phyloP scores from a whole-genome alignment of 23 tunicate species.

The Aplidium turbinatum region DNA sequence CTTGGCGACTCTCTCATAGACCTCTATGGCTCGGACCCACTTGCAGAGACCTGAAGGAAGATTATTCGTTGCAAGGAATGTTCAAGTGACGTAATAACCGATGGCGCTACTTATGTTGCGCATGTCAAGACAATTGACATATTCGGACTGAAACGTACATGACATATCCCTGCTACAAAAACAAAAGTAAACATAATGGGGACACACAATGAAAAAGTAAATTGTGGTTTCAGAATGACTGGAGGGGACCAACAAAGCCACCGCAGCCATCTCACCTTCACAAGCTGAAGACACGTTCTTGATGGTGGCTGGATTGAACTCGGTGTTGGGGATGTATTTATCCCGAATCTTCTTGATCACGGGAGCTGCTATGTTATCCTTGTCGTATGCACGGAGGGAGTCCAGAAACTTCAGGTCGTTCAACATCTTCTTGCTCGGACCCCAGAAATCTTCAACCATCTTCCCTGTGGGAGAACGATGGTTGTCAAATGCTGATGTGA shows the following conservation, averaged over 20 bases:
- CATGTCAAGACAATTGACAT: too few relatives aligned
- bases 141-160: too few relatives aligned
- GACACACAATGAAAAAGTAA: neutral
- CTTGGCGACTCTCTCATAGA: constrained; percentile 93
- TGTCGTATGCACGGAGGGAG: constrained; percentile 84
- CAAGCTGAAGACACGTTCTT: constrained; percentile 96
- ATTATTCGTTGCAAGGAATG: too few relatives aligned
- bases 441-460: constrained; percentile 99
- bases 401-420: constrained; percentile 91
- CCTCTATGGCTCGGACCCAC: constrained; percentile 99
- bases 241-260: too few relatives aligned
- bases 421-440: constrained; percentile 95
- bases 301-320: constrained; percentile 83
- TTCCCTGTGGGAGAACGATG: constrained; percentile 71
- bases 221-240: neutral
- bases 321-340: constrained; percentile 82
- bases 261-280: constrained; percentile 61
- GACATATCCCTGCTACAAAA: too few relatives aligned
- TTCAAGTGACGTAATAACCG: too few relatives aligned
- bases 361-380: constrained; percentile 80
- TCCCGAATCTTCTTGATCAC: constrained; percentile 94
- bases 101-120: too few relatives aligned
- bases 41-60: constrained; percentile 81
- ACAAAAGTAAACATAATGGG: too few relatives aligned
- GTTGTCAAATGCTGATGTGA: too few relatives aligned